phyloP scores from a whole-genome alignment of 2,888 invertebrate species.

The Tuberolachnus salignus region DNA sequence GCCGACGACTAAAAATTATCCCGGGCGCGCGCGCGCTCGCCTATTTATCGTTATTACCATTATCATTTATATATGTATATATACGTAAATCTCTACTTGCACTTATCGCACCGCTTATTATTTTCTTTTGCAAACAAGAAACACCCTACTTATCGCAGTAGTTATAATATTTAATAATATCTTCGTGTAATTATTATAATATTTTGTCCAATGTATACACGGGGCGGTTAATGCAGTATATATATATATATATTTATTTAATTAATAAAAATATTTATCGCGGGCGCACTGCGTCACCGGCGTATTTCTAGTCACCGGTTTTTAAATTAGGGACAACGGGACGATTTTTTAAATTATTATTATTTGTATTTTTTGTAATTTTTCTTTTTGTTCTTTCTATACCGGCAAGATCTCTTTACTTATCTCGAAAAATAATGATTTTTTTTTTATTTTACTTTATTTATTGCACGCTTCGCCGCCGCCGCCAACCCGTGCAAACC shows the following conservation, averaged over 20 bases:
- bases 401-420: conserved; percentile 46
- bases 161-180: too few relatives aligned
- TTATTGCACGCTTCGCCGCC: not conserved
- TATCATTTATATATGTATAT: too few relatives aligned
- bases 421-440: conserved; percentile 40
- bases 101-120: too few relatives aligned
- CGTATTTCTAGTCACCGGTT: conserved; percentile 56
- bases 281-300: conserved; percentile 22
- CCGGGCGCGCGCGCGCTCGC: conserved; percentile 32
- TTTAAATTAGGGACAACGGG: conserved; percentile 43
- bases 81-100: too few relatives aligned
- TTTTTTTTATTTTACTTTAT: conserved; percentile 23
- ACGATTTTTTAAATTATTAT: not conserved
- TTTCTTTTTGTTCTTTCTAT: conserved; percentile 46
- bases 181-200: too few relatives aligned
- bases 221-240: too few relatives aligned
- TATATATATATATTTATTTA: conserved; percentile 29
- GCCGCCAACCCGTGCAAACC: not conserved
- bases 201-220: too few relatives aligned
- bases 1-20: conserved; percentile 41
- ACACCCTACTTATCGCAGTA: too few relatives aligned
- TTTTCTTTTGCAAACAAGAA: too few relatives aligned
- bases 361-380: conserved; percentile 16
- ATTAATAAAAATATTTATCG: conserved; percentile 34
- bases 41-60: conserved; percentile 28